Evolutionary conservation across 2,113 vertebrate genomes (phyloP).

Genomic region (Pipa parva): DNA sequence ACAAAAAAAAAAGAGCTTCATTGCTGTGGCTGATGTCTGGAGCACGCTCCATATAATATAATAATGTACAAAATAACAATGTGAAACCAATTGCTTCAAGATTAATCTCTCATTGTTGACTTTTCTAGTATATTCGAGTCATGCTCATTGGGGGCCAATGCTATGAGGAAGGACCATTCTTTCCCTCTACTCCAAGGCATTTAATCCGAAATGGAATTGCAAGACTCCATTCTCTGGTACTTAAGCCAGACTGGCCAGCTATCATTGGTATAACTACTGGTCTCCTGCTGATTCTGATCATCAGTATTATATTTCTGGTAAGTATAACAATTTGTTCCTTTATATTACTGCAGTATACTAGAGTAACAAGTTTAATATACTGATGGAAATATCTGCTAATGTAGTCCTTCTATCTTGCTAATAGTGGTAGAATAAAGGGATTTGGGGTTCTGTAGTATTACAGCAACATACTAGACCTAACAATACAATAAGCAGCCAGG

Average conservation of each 20-base stretch:
- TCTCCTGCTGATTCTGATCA: conserved; percentile 62
- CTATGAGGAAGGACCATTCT: conserved; percentile 74
- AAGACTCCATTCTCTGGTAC: conserved; percentile 52
- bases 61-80: neutral
- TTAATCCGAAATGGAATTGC: conserved; percentile 74
- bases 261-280: conserved; percentile 59
- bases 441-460: no score
- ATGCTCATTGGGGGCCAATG: conserved; percentile 74
- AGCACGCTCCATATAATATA: no score
- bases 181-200: conserved; percentile 63
- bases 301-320: conserved; percentile 66
- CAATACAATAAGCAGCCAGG: no score
- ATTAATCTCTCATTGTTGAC: no score
- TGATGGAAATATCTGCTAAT: no score
- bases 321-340: conserved; percentile 42
- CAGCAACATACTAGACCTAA: no score
- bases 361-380: no score
- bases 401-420: no score
- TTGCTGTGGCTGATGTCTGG: no score
- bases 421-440: no score
- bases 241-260: conserved; percentile 70
- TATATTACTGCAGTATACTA: no score
- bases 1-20: no score
- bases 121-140: conserved; percentile 68
- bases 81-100: neutral